Percentiles rank a stretch among this genome's conserved stretches.
These are phyloP conservation scores for Pseudoips prasinana DNA, from an alignment of 2,888 invertebrate genomes.

Conservation along the genomic window DNA sequence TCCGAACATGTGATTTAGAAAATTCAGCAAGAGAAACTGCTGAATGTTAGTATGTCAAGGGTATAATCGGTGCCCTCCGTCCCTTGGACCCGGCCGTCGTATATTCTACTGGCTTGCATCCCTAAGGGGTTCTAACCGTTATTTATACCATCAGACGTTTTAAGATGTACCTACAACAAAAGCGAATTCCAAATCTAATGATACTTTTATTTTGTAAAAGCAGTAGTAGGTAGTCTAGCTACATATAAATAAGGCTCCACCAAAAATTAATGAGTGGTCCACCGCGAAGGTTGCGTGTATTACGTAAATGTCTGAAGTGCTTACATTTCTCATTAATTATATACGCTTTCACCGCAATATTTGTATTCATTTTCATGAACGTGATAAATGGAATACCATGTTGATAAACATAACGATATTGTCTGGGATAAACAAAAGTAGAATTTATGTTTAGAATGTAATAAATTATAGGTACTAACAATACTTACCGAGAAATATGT, in stretches of 20 bases:
- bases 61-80: constrained; percentile 10
- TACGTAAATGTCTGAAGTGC: constrained; percentile 27
- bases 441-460: too few species aligned
- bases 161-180: constrained; percentile 12
- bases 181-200: not conserved
- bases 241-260: not conserved
- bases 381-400: constrained; percentile 16
- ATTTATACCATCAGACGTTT: constrained; percentile 11
- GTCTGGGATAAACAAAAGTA: too few species aligned
- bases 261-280: constrained; percentile 40
- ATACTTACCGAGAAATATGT: too few species aligned
- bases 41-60: constrained; percentile 8
- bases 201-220: not conserved
- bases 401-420: too few species aligned
- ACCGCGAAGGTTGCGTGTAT: constrained; percentile 34
- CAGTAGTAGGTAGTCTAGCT: constrained; percentile 8
- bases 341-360: constrained; percentile 13
- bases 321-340: constrained; percentile 36
- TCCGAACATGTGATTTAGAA: constrained; percentile 9
- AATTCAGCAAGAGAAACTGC: constrained; percentile 10
- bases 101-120: constrained; percentile 1
- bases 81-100: not conserved
- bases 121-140: constrained; percentile 9
- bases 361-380: constrained; percentile 24
- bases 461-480: too few species aligned